Evolutionary conservation across 1,140 invertebrate species (phyloP), one percentile per base, ranked within the genome.

Genomic region (Zaprionus capensis): DNA sequence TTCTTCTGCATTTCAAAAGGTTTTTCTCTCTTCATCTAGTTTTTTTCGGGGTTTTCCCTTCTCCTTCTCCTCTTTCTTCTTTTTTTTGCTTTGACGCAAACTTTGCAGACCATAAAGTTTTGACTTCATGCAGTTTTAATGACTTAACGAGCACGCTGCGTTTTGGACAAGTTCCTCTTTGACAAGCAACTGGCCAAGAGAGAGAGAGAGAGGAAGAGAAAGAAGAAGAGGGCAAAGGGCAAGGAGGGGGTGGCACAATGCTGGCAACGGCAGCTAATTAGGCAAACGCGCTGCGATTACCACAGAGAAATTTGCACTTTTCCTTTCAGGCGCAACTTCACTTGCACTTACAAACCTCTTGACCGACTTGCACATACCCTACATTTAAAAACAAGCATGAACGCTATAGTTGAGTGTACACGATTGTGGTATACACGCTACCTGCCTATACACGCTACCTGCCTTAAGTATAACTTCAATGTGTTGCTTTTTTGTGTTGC

Each of bases 21-120:
- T 51, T 51, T 69, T 61, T 44, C 41, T 44, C 58, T 81, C 78
- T 65, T 71, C 71, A n/a, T 36, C 63, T 26, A 49, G 31, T 67
- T 71, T 73, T 28, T 74, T 69, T 64, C 67, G 61, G 68, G 63
- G 41, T 9, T 17, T 46, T 46, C 41, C 41, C n/a, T 14, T 22
- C 65, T 44, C 57, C 36, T 53, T 58, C 17, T 24, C 20, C 12
- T 24, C 4, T 67, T 74, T 15, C 38, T 46, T 53, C 56, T 69
- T 68, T 68, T 75, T 55, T 72, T 71, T 71, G 78, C 85, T 88
- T 88, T 88, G 85, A 88, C 75, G 81, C 63, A 88, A 88, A 88
- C 85, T 88, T 88, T 88, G 85, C 85, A 88, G 85, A 88, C 85
- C 85, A 88, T 84, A 88, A 88, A 88, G 85, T 88, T 88, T 90